These are phyloP conservation scores for Polyommatus icarus DNA, from an alignment of 2,888 invertebrate genomes.

Conservation along the genomic window DNA sequence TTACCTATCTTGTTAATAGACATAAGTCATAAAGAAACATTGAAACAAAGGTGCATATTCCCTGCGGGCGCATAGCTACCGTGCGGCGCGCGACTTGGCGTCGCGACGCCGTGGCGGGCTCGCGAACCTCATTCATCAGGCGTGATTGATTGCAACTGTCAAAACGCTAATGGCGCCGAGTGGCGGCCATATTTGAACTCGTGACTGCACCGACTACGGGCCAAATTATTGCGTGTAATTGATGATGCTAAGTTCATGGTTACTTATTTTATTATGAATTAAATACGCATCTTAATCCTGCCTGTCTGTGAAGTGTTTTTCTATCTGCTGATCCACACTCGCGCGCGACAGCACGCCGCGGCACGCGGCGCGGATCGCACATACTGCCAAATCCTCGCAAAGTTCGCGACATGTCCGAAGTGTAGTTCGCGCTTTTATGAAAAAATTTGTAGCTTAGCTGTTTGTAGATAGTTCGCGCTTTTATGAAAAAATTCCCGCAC, in stretches of 20 bases:
- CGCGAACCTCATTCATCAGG: conserved; percentile 74
- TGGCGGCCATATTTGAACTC: conserved; percentile 65
- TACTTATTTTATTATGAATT: conserved; percentile 49
- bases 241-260: conserved; percentile 73
- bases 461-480: too few relatives aligned
- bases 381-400: too few relatives aligned
- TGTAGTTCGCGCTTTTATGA: too few relatives aligned
- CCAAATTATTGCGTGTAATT: conserved; percentile 73
- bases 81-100: conserved; percentile 50
- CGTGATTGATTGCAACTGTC: conserved; percentile 80
- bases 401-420: too few relatives aligned
- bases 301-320: too few relatives aligned
- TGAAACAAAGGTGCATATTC: conserved; percentile 21
- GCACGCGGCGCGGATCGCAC: too few relatives aligned
- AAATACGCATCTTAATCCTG: not conserved
- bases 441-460: too few relatives aligned
- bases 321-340: too few relatives aligned
- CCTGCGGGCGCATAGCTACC: conserved; percentile 50
- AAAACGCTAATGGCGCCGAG: conserved; percentile 75
- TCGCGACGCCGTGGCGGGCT: conserved; percentile 40
- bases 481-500: too few relatives aligned
- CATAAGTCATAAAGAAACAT: not conserved
- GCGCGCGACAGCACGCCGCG: too few relatives aligned
- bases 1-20: not conserved
- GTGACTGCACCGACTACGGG: conserved; percentile 65